Evolutionary conservation across 2,113 vertebrate species (phyloP).

Genomic region (Sphyrna mokarran): DNA sequence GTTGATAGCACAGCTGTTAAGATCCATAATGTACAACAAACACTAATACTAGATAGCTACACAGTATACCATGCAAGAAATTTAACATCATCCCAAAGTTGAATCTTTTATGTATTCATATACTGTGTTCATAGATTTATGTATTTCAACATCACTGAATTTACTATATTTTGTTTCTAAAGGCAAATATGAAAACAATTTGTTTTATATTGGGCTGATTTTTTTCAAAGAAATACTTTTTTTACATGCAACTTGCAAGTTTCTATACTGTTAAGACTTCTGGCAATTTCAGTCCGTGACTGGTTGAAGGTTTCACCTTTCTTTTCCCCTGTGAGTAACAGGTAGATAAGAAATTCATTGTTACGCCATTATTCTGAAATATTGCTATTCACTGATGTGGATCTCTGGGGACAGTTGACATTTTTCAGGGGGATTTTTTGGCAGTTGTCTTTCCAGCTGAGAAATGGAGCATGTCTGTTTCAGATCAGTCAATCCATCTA

Average conservation of each 20-base stretch:
- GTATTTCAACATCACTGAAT: background rate
- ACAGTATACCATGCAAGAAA: background rate
- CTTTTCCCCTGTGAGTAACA: background rate
- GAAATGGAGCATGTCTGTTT: background rate
- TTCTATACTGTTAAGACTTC: background rate
- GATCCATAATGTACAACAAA: background rate
- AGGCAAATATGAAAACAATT: background rate
- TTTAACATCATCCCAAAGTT: background rate
- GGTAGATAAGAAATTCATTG: background rate
- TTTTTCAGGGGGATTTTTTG: background rate
- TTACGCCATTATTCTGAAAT: background rate
- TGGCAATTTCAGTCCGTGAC: background rate
- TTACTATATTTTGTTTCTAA: background rate
- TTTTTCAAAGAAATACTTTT: background rate
- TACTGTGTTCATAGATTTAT: background rate
- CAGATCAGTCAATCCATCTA: background rate
- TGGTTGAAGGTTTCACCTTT: background rate
- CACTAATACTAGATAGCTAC: background rate
- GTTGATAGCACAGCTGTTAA: background rate
- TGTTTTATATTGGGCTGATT: background rate
- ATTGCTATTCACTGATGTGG: background rate
- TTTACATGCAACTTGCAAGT: background rate
- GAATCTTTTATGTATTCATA: background rate
- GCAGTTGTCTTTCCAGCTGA: background rate
- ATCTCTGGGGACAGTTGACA: background rate